Evolutionary conservation across 1,140 invertebrate species (phyloP).

Genomic region (Tribolium madens): DNA sequence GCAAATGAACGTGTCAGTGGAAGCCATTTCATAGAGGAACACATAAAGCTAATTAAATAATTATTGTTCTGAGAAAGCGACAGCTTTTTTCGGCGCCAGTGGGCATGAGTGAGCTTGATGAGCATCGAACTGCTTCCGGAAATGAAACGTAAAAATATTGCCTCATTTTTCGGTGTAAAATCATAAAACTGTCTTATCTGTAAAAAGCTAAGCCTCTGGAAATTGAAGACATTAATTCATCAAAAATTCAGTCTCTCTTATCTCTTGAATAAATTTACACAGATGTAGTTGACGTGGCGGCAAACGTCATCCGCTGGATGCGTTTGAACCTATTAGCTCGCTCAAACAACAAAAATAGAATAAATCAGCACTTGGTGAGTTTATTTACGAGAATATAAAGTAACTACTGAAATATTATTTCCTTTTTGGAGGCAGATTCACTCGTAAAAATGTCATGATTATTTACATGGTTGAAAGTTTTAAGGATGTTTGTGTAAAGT

Average conservation of each 20-base stretch:
- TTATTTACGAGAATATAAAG: conserved; percentile 43
- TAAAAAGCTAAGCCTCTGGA: not conserved
- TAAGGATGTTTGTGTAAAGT: conserved; percentile 59
- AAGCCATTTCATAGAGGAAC: not conserved
- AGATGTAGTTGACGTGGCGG: not conserved
- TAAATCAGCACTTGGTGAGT: conserved; percentile 32
- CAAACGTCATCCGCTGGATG: conserved; percentile 4
- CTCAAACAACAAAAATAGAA: conserved; percentile 30
- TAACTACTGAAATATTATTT: conserved; percentile 54
- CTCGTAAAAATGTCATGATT: conserved; percentile 58
- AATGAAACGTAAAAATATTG: conserved; percentile 8
- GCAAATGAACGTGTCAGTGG: not conserved
- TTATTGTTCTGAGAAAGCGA: not conserved
- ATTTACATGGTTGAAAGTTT: conserved; percentile 57
- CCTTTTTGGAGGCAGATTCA: conserved; percentile 48
- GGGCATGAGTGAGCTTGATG: not conserved
- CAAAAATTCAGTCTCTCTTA: conserved; percentile 25
- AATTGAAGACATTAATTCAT: conserved; percentile 18
- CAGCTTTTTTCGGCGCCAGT: not conserved
- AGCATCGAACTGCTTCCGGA: not conserved
- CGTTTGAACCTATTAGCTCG: conserved; percentile 23
- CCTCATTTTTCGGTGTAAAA: not conserved
- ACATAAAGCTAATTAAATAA: not conserved
- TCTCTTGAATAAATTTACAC: conserved; percentile 28
- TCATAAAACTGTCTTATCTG: conserved; percentile 14